Evolutionary conservation across 2,888 invertebrate genomes (phyloP), one percentile per base, ranked within the genome.

Genomic region (Diploptera punctata): DNA sequence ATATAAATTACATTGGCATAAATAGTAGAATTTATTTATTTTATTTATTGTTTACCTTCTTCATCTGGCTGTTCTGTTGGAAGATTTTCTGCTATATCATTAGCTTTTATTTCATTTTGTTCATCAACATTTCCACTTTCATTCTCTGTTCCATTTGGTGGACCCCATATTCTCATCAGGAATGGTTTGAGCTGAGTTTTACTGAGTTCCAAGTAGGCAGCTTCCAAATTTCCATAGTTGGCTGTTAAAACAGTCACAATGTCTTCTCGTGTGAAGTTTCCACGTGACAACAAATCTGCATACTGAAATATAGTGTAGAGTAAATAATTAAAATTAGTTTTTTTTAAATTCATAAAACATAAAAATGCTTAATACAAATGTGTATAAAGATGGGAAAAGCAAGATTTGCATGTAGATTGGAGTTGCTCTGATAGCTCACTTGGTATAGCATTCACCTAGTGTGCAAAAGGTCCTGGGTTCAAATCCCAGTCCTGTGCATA

Each of bases 121-220:
- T n/a, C n/a, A n/a, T n/a, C n/a, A n/a, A n/a, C 0, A 75, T 77
- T 79, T 77, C 81, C 85, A 80, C 87, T 86, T 78, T 91, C 90
- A 79, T 91, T 91, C 79, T 91, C 91, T 76, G 87, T 88, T 76
- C 90, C 91, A 21, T 90, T 89, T 9, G 80, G 80, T 73, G 92
- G 91, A 73, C 92, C 92, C 91, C 92, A 93, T 78, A 93, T 92
- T 80, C 91, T 85, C 91, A 92, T 92, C 76, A 93, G 83, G 84
- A 93, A 93, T 62, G 93, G 93, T 81, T 92, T 92, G 74, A 92
- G 83, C 80, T 92, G 92, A 76, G 89, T 89, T 80, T 91, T 92
- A 79, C 89, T 91, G 73, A 93, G 84, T 80, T 93, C 92, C 76
- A 88, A 84, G 75, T 89, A 86, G 19, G 93, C 91, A 43, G 88